These are phyloP conservation scores for Zosterops hypoxanthus DNA, from an alignment of 2,113 vertebrate genomes.

Conservation along the genomic window DNA sequence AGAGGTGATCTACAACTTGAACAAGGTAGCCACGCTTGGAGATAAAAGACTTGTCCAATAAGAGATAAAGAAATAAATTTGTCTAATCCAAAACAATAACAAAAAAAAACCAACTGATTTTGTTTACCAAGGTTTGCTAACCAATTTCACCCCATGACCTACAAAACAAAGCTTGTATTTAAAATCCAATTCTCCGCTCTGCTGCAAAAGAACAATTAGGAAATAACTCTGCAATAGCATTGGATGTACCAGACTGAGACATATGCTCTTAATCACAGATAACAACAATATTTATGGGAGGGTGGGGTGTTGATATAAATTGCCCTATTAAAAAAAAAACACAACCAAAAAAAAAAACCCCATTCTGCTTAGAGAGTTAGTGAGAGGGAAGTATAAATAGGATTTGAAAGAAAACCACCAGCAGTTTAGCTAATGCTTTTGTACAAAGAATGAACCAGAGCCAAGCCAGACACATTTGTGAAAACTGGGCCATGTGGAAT, in stretches of 20 bases:
- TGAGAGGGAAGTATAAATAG: not conserved
- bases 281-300: constrained; percentile 21
- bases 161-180: not conserved
- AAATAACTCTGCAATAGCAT: not conserved
- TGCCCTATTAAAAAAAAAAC: not conserved
- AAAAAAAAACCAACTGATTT: not conserved
- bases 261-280: constrained; percentile 45
- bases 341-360: not conserved
- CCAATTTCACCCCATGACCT: not conserved
- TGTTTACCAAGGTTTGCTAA: not conserved
- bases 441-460: constrained; percentile 15
- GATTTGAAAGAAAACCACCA: constrained; percentile 7
- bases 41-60: not conserved
- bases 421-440: constrained; percentile 11
- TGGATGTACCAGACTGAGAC: not conserved
- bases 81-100: not conserved
- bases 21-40: not conserved
- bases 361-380: not conserved
- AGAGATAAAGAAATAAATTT: not conserved
- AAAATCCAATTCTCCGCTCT: constrained; percentile 1
- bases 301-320: constrained; percentile 19
- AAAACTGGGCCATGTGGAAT: not conserved
- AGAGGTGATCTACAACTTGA: not conserved
- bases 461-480: not conserved
- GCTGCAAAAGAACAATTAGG: constrained; percentile 35